phyloP scores from a whole-genome alignment of 1,140 invertebrate species.

The Aphaenogaster ashmeadi region DNA sequence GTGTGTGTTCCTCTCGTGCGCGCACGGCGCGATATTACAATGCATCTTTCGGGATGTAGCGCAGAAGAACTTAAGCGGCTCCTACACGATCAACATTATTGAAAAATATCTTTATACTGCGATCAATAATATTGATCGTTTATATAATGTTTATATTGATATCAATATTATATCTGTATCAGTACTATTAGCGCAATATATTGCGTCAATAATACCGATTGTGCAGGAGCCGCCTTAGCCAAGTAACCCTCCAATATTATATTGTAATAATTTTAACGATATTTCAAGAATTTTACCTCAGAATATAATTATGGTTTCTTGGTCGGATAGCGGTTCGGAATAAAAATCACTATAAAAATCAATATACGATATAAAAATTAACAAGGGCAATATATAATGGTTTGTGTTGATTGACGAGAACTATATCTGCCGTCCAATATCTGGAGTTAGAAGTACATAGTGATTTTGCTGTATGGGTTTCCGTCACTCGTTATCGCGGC shows the following conservation, averaged over 20 bases:
- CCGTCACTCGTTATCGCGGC: constrained; percentile 12
- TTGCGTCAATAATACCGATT: background rate
- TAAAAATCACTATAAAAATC: constrained; percentile 68
- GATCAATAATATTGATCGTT: constrained; percentile 9
- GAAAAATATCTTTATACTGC: background rate
- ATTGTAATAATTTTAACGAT: constrained; percentile 45
- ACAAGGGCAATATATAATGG: constrained; percentile 32
- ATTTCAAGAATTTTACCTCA: constrained; percentile 16
- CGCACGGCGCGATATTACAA: constrained; percentile 58
- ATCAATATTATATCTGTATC: constrained; percentile 3
- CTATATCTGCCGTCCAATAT: constrained; percentile 38
- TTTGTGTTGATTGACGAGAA: constrained; percentile 36
- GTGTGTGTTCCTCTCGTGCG: constrained; percentile 75
- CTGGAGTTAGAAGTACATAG: constrained; percentile 58
- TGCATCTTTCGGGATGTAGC: constrained; percentile 57
- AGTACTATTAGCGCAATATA: background rate
- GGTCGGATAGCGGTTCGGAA: constrained; percentile 8
- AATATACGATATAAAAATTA: constrained; percentile 64
- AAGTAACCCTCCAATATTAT: constrained; percentile 57
- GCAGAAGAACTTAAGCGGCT: constrained; percentile 10
- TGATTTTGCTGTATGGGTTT: constrained; percentile 59
- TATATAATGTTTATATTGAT: background rate
- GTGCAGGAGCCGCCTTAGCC: background rate
- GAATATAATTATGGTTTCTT: constrained; percentile 25
- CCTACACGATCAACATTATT: constrained; percentile 13